Evolutionary conservation across 2,797 vertebrate species (phyloP).

Genomic region (Peromyscus nudipes): DNA sequence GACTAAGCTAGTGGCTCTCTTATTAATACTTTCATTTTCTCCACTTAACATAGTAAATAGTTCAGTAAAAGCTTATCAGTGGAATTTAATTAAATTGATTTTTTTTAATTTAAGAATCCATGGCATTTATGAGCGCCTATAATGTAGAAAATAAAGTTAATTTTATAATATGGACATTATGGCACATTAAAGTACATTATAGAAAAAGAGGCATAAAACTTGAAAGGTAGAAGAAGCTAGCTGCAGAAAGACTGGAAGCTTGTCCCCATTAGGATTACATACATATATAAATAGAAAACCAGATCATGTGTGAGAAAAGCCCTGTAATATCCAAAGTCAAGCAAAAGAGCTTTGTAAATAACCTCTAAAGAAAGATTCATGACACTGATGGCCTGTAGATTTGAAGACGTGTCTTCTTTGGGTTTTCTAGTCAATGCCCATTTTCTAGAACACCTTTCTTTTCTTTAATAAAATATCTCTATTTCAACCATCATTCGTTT

Average conservation of each 20-base stretch:
- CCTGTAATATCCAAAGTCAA: neutral
- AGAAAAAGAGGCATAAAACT: neutral
- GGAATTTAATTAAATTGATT: conserved; percentile 35
- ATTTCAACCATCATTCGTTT: neutral
- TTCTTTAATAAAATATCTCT: neutral
- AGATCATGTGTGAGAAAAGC: neutral
- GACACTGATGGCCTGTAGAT: too few species aligned
- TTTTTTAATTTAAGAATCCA: conserved; percentile 49
- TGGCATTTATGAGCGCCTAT: neutral
- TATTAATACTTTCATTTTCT: conserved; percentile 5
- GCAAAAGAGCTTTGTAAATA: neutral
- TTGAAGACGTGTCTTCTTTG: too few species aligned
- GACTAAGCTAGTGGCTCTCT: neutral
- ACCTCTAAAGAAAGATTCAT: neutral
- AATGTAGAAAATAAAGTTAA: neutral
- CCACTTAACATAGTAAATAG: neutral
- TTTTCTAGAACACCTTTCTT: neutral
- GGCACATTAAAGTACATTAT: too few species aligned
- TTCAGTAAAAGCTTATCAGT: conserved; percentile 15
- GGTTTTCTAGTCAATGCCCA: neutral
- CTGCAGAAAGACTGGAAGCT: neutral
- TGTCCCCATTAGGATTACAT: neutral
- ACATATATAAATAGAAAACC: neutral
- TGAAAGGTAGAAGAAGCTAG: neutral
- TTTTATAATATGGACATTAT: too few species aligned